Conservation (phyloP, 2,888 invertebrate genomes). For the Caenorhabditis sp. region DNA sequence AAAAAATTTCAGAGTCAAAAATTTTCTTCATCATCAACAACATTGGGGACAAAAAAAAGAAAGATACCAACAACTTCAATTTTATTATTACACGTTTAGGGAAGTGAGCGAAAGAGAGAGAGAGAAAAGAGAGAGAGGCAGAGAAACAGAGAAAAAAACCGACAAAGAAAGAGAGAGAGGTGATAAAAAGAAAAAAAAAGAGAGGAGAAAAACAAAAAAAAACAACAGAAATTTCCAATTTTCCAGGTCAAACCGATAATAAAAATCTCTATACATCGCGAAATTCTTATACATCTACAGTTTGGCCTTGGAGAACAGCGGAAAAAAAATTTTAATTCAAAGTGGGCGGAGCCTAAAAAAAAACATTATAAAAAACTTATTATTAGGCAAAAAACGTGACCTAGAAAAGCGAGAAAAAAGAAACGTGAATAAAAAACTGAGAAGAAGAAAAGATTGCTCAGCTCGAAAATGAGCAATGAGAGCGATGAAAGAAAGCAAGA, state of each 20-base stretch:
- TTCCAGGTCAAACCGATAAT: constrained; percentile 12
- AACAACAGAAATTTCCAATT: background rate
- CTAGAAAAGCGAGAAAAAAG: too few relatives aligned
- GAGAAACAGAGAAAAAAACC: background rate
- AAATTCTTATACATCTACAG: constrained; percentile 7
- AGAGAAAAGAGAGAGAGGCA: background rate
- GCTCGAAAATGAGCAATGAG: too few relatives aligned
- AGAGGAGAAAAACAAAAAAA: background rate
- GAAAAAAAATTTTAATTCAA: background rate
- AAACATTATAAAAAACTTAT: background rate
- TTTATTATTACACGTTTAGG: background rate
- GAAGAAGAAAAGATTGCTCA: too few relatives aligned
- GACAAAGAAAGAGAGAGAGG: background rate
- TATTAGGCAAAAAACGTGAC: too few relatives aligned
- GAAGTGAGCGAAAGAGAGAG: background rate
- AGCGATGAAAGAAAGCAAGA: too few relatives aligned
- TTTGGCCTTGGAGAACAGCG: constrained; percentile 1
- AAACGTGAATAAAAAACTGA: constrained; percentile 25
- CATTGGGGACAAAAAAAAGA: background rate
- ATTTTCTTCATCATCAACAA: background rate
- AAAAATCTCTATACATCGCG: background rate
- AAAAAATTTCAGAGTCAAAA: too few relatives aligned
- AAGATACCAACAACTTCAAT: background rate
- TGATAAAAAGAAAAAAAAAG: background rate
- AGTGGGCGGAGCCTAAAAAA: constrained; percentile 1